These are phyloP conservation scores for Ceratosolen fusciceps DNA, from an alignment of 1,140 invertebrate genomes.

Conservation along the genomic window DNA sequence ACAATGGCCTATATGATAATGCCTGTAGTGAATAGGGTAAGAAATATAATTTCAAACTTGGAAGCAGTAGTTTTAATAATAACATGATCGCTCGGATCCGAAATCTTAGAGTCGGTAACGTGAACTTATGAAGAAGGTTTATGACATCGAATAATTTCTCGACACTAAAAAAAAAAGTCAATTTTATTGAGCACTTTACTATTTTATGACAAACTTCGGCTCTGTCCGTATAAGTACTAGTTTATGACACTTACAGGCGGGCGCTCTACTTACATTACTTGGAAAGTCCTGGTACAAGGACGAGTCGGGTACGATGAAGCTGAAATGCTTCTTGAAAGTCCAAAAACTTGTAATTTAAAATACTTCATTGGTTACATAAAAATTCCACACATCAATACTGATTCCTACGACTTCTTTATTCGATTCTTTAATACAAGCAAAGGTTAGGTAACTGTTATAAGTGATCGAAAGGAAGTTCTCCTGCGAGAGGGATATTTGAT, in stretches of 20 bases:
- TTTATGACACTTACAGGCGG: not conserved
- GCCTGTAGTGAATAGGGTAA: not conserved
- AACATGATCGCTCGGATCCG: not conserved
- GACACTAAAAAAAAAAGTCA: not conserved
- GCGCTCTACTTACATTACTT: not conserved
- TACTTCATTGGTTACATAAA: not conserved
- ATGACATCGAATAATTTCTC: not conserved
- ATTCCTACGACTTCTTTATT: not conserved
- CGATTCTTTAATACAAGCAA: not conserved
- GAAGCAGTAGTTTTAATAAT: not conserved
- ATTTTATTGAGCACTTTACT: not conserved
- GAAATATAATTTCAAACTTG: slow-evolving; percentile 5
- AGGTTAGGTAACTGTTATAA: not conserved
- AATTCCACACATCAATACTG: slow-evolving; percentile 2
- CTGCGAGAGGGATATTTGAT: no score
- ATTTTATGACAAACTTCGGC: slow-evolving; percentile 5
- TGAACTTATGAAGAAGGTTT: not conserved
- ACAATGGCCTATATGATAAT: not conserved
- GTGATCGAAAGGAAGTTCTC: not conserved
- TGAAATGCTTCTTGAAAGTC: not conserved
- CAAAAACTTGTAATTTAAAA: not conserved
- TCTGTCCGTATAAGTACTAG: not conserved
- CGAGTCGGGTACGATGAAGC: not conserved
- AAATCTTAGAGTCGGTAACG: not conserved
- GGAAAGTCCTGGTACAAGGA: not conserved